Evolutionary conservation across 2,888 invertebrate genomes (phyloP), one percentile per base, ranked within the genome.

Genomic region (Lasioglossum leucozonium): DNA sequence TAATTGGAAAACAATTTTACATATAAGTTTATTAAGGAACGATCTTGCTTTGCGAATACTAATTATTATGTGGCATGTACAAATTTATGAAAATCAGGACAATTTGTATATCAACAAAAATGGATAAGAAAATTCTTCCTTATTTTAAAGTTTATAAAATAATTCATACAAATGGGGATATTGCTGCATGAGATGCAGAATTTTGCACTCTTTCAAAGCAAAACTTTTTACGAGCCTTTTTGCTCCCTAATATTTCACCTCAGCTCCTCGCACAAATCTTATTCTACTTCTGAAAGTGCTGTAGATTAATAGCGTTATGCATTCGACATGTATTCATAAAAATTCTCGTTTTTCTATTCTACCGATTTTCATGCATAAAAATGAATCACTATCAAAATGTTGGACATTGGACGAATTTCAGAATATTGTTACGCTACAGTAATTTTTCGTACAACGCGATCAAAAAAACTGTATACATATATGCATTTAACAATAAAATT

Each of bases 261-360:
- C 62, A 62, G 16, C 6, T 6, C 30, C 2, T 62, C 62, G 16
- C 62, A 62, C 76, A 65, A 47, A 42, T 76, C 62, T 65, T 76
- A 51, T 37, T 26, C 62, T 62, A 30, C 62, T 62, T 62, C 62
- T 62, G 34, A 51, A 74, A 74, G n/a, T 34, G 51, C 47, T 22
- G 74, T 16, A 62, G 62, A 62, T 62, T 62, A 30, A 62, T 30
- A 30, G 62, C 62, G 62, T 30, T 30, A 30, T 62, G 62, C 62
- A 30, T 62, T 62, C n/a, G 62, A 62, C 62, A 18, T 30, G 26
- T 62, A 16, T 62, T 18, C 30, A 30, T 6, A 62, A 62, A 26
- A 62, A 62, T 62, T 30, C 62, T 62, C 16, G 0, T 62, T 30
- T 30, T 30, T 30, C 55, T 55, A 62, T 30, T 62, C 16, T 30